Percentiles rank a stretch among this genome's conserved stretches.
Conservation (phyloP, 2,797 vertebrate species). For the Danionella dracula region DNA sequence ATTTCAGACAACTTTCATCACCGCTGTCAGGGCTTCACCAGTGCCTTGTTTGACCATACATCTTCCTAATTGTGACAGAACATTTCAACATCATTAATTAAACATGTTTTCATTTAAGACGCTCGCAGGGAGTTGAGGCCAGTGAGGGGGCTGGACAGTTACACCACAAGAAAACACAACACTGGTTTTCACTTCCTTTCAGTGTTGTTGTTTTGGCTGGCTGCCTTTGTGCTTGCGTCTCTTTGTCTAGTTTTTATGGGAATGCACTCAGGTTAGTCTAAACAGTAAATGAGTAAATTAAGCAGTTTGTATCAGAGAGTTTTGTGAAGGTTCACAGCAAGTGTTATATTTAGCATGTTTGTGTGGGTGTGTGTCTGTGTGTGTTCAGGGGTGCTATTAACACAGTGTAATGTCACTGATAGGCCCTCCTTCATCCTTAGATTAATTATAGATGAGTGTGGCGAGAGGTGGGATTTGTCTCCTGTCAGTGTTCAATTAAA, state of each 20-base stretch:
- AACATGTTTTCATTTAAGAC: constrained; percentile 93
- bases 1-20: constrained; percentile 82
- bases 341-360: neutral
- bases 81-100: constrained; percentile 98
- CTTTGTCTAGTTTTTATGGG: neutral
- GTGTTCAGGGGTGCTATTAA: constrained; percentile 7
- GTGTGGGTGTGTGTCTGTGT: constrained; percentile 17
- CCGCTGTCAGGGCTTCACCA: constrained; percentile 92
- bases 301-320: constrained; percentile 2
- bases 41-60: constrained; percentile 92
- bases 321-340: neutral
- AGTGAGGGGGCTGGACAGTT: constrained; percentile 48
- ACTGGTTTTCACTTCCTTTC: neutral
- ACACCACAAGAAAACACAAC: constrained; percentile 48
- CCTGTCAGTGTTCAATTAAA: constrained; percentile 88
- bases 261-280: neutral
- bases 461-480: constrained; percentile 77
- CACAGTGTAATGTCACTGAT: constrained; percentile 33
- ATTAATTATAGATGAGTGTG: constrained; percentile 75
- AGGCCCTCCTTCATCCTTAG: constrained; percentile 19
- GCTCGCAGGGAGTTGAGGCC: constrained; percentile 70
- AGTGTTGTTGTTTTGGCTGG: constrained; percentile 7
- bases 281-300: neutral
- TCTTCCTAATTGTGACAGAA: constrained; percentile 98
- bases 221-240: neutral